Percentiles rank a stretch among this genome's conserved stretches.
These are phyloP conservation scores for Palythoa caribaeorum DNA, from an alignment of 92 coral and sea anemone species.

Conservation along the genomic window DNA sequence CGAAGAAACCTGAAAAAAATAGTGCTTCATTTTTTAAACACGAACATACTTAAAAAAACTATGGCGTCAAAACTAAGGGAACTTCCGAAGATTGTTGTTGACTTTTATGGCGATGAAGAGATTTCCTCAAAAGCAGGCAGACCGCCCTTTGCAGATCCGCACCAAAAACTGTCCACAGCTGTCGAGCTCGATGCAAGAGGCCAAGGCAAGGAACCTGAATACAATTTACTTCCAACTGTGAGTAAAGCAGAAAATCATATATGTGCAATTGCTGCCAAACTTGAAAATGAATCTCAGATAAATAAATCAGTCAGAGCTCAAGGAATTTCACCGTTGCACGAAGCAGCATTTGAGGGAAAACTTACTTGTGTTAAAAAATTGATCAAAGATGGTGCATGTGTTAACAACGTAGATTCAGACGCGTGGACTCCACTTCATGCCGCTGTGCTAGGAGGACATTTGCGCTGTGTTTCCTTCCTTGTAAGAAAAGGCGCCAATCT, in stretches of 20 bases:
- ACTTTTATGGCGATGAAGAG: background rate
- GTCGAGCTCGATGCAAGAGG: background rate
- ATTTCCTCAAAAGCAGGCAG: background rate
- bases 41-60: background rate
- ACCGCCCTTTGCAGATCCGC: background rate
- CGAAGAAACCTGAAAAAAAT: too few species aligned
- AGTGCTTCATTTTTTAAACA: too few species aligned
- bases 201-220: background rate
- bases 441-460: conserved; percentile 66
- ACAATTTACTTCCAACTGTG: conserved; percentile 34
- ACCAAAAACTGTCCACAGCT: background rate
- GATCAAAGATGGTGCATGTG: conserved; percentile 59
- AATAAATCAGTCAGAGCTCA: conserved; percentile 24
- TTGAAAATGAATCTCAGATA: conserved; percentile 34
- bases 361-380: conserved; percentile 47
- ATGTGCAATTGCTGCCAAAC: conserved; percentile 26
- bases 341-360: conserved; percentile 66
- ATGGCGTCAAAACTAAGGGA: background rate
- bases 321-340: conserved; percentile 57
- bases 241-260: conserved; percentile 18
- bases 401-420: conserved; percentile 49
- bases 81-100: background rate
- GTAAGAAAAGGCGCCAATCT: conserved; percentile 57
- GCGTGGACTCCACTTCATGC: conserved; percentile 68
- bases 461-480: conserved; percentile 55